Conservation (phyloP, 2,113 vertebrate genomes). For the Dolichallabes microphthalmus region DNA sequence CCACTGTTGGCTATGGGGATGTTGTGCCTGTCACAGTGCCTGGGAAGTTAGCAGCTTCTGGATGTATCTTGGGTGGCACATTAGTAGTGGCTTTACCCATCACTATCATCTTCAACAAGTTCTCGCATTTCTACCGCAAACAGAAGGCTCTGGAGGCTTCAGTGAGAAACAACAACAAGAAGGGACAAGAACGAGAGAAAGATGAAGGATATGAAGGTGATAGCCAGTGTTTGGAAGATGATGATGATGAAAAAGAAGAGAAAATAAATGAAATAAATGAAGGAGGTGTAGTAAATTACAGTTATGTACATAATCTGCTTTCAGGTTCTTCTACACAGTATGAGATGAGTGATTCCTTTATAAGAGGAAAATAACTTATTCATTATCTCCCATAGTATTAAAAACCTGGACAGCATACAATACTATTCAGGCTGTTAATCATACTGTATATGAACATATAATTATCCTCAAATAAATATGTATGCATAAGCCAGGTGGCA, state of each 20-base stretch:
- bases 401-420: neutral
- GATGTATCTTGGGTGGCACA: conserved; percentile 94
- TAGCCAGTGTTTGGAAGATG: conserved; percentile 63
- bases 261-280: conserved; percentile 57
- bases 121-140: conserved; percentile 93
- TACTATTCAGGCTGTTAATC: neutral
- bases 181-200: conserved; percentile 43
- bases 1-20: conserved; percentile 94
- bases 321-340: conserved; percentile 28
- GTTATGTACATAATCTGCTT: conserved; percentile 65
- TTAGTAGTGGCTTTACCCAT: conserved; percentile 94
- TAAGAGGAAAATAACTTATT: conserved; percentile 48
- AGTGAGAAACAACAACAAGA: conserved; percentile 81
- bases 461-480: no score
- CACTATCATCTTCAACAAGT: conserved; percentile 99
- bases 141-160: conserved; percentile 94
- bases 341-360: conserved; percentile 27
- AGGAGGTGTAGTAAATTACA: conserved; percentile 67
- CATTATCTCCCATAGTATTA: neutral
- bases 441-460: conserved; percentile 3
- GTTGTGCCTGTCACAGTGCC: conserved; percentile 90
- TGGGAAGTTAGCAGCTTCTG: conserved; percentile 90
- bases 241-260: conserved; percentile 54
- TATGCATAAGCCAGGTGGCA: no score
- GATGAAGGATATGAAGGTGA: conserved; percentile 58